phyloP scores from a whole-genome alignment of 2,113 vertebrate species.

The Hyperopisus bebe region DNA sequence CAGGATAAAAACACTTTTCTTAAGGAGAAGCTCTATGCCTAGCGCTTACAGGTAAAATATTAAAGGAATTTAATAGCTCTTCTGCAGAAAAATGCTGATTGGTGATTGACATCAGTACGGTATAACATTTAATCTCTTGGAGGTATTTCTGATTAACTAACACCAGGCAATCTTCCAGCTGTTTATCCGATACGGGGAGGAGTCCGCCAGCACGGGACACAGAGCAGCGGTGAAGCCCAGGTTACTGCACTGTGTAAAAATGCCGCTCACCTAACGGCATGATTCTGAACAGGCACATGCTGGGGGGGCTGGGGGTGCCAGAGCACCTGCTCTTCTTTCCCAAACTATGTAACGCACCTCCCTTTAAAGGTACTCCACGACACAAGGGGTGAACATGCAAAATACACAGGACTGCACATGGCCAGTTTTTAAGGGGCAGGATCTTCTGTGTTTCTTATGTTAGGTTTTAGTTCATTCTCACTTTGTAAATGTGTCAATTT shows the following conservation, averaged over 20 bases:
- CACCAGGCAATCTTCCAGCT: background rate
- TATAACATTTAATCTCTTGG: background rate
- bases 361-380: background rate
- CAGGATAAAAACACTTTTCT: background rate
- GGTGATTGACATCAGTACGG: background rate
- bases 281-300: background rate
- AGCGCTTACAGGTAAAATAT: background rate
- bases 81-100: background rate
- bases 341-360: background rate
- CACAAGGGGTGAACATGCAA: background rate
- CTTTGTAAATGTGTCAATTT: background rate
- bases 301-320: background rate
- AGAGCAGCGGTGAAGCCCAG: background rate
- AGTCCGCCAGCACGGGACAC: background rate
- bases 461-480: background rate
- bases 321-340: background rate
- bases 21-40: background rate
- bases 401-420: background rate
- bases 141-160: background rate
- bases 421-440: background rate
- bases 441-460: background rate
- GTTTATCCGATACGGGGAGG: background rate
- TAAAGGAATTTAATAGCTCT: background rate
- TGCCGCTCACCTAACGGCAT: background rate
- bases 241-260: background rate